Evolutionary conservation across 2,113 vertebrate genomes (phyloP).

Genomic region (Lasiurus borealis): DNA sequence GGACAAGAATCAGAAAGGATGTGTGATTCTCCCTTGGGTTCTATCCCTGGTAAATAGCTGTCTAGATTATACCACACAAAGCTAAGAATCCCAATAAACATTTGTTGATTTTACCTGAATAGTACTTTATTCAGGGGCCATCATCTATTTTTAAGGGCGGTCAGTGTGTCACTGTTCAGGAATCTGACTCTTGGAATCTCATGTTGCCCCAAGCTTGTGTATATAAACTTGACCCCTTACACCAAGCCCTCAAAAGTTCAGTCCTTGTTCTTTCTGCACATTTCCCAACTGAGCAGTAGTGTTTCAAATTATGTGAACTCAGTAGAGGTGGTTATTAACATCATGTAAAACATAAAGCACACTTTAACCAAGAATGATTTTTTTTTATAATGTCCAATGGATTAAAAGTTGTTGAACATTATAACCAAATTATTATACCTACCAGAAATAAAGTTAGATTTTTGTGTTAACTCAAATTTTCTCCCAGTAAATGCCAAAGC

Average conservation of each 20-base stretch:
- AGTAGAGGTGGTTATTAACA: neutral
- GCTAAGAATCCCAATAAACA: neutral
- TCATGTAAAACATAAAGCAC: neutral
- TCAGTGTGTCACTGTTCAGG: neutral
- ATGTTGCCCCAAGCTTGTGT: neutral
- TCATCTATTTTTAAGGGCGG: neutral
- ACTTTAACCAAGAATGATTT: neutral
- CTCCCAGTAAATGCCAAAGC: neutral
- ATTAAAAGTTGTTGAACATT: neutral
- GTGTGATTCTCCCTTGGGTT: neutral
- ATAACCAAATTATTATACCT: neutral
- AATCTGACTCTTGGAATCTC: neutral
- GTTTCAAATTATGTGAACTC: slow-evolving; percentile 24
- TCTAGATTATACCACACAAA: neutral
- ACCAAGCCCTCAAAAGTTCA: neutral
- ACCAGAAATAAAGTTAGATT: neutral
- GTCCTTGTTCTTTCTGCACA: neutral
- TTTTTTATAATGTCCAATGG: neutral
- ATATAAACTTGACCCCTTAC: neutral
- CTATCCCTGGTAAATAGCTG: neutral
- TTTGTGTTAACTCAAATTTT: neutral
- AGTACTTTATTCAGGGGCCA: neutral
- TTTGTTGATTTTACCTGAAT: neutral
- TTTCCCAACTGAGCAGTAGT: neutral
- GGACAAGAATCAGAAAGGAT: neutral